These are phyloP conservation scores for Acrobasis consociella DNA, from an alignment of 2,888 invertebrate genomes.

Conservation along the genomic window DNA sequence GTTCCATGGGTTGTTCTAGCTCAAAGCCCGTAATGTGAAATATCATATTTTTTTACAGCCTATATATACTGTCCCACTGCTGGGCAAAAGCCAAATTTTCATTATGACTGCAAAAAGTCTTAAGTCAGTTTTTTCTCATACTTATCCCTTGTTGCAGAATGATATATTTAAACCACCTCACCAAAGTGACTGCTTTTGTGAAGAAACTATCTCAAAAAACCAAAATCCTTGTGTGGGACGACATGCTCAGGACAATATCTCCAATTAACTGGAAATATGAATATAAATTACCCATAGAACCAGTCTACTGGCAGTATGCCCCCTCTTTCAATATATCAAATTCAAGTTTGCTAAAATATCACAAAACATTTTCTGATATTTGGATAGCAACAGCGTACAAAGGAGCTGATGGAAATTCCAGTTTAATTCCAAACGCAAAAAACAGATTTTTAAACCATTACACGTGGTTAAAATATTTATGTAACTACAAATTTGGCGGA, in stretches of 20 bases:
- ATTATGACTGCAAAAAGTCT: too few species aligned
- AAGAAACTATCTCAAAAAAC: conserved; percentile 73
- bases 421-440: conserved; percentile 79
- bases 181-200: conserved; percentile 74
- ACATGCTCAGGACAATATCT: conserved; percentile 86
- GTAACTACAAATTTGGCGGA: conserved; percentile 70
- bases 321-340: conserved; percentile 50
- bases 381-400: conserved; percentile 95
- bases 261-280: conserved; percentile 58
- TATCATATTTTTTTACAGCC: too few species aligned
- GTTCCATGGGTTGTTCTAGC: too few species aligned
- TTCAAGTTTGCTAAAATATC: conserved; percentile 49
- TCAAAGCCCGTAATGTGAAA: too few species aligned
- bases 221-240: conserved; percentile 90
- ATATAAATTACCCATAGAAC: conserved; percentile 76
- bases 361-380: conserved; percentile 82
- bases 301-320: conserved; percentile 88
- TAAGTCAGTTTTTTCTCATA: too few species aligned
- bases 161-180: conserved; percentile 85
- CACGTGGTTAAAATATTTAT: conserved; percentile 85
- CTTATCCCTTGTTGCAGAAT: conserved; percentile 58
- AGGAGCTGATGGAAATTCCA: conserved; percentile 85
- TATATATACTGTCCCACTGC: too few species aligned
- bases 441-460: conserved; percentile 88
- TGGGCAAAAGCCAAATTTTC: too few species aligned